phyloP scores from a whole-genome alignment of 1,140 invertebrate species.

The Leptinotarsa texana region DNA sequence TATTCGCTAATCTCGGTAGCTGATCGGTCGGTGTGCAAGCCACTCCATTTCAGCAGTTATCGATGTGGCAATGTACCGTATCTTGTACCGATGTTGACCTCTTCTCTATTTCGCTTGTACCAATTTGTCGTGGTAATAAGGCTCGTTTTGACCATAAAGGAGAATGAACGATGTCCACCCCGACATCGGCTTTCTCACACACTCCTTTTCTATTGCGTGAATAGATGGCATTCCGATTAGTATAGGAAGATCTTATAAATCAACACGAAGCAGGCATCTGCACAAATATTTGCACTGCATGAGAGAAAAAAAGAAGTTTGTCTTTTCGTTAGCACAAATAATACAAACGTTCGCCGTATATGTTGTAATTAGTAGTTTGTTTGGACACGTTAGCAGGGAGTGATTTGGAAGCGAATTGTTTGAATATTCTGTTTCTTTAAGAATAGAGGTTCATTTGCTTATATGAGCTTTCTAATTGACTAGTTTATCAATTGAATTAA shows the following conservation, averaged over 20 bases:
- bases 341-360: no score
- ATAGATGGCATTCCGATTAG: neutral
- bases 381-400: neutral
- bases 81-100: constrained; percentile 5
- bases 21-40: neutral
- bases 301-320: neutral
- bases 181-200: constrained; percentile 14
- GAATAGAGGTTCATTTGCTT: no score
- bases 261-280: constrained; percentile 7
- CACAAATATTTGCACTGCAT: neutral
- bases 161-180: constrained; percentile 12
- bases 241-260: neutral
- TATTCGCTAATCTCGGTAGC: neutral
- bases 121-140: constrained; percentile 1
- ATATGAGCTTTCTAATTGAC: no score
- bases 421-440: neutral
- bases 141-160: constrained; percentile 11
- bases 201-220: constrained; percentile 1
- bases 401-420: neutral
- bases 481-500: no score
- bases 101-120: neutral
- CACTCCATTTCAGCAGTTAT: neutral
- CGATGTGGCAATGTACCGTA: constrained; percentile 9
- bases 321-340: neutral
- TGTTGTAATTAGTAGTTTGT: neutral